Percentiles rank a stretch among this genome's conserved stretches.
Evolutionary conservation across 2,888 invertebrate genomes (phyloP).

Genomic region (Troides helena): DNA sequence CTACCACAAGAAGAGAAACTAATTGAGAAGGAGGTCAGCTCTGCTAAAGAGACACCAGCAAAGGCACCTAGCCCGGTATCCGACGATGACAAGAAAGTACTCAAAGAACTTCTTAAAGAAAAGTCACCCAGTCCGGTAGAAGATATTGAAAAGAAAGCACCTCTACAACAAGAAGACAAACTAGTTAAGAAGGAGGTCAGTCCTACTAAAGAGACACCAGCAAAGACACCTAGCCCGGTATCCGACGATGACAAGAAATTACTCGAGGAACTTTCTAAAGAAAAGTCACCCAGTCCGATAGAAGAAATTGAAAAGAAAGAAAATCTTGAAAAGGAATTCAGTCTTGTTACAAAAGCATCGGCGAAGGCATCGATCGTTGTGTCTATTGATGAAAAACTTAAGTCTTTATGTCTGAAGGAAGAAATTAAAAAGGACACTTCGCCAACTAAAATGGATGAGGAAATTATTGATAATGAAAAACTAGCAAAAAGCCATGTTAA

Average conservation of each 20-base stretch:
- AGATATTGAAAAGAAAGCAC: not conserved
- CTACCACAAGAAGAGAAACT: no score
- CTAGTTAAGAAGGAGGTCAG: not conserved
- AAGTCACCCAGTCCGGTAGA: constrained; percentile 7
- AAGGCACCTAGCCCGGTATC: constrained; percentile 18
- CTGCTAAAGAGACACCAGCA: constrained; percentile 7
- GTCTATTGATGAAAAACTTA: no score
- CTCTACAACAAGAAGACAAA: no score
- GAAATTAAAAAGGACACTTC: not conserved
- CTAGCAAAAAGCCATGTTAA: not conserved
- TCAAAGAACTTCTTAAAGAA: no score
- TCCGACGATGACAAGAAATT: no score
- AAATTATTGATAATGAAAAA: not conserved
- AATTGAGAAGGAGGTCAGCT: no score
- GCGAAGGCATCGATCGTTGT: not conserved
- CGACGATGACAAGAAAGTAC: not conserved
- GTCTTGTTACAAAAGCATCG: not conserved
- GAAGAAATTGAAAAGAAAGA: no score
- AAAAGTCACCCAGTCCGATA: no score
- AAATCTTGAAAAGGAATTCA: not conserved
- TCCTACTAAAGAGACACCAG: no score
- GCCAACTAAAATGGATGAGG: not conserved
- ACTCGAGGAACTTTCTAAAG: no score
- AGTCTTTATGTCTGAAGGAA: no score
- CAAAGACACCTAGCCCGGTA: no score